Percentiles rank a stretch among this genome's conserved stretches.
Conservation (phyloP, 1,140 invertebrate species). For the Drosophila pandora region DNA sequence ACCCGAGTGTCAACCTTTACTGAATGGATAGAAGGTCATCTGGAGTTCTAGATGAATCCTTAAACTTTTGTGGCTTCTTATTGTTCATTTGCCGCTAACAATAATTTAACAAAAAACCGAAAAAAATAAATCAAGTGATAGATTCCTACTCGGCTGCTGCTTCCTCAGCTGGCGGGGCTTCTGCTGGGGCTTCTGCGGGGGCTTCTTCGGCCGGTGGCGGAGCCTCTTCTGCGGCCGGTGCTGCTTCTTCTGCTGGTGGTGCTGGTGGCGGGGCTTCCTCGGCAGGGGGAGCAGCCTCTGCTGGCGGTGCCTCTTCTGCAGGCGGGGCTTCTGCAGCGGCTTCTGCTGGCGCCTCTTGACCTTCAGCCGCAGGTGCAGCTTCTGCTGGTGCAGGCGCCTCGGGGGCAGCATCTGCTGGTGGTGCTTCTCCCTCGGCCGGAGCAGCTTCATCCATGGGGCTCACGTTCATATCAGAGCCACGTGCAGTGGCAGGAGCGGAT, state of each 20-base stretch:
- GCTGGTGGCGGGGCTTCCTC: conserved; percentile 1
- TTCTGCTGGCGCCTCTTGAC: neutral
- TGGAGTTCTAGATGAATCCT: neutral
- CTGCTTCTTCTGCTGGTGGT: conserved; percentile 10
- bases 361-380: neutral
- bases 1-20: conserved; percentile 84
- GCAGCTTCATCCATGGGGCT: neutral
- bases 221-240: conserved; percentile 5
- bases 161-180: conserved; percentile 15
- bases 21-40: conserved; percentile 83
- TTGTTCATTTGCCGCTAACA: conserved; percentile 25
- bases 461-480: neutral
- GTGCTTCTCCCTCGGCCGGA: neutral
- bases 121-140: conserved; percentile 12
- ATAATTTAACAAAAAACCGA: conserved; percentile 24
- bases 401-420: conserved; percentile 1
- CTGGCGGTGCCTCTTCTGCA: conserved; percentile 5
- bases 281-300: conserved; percentile 5
- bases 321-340: conserved; percentile 2
- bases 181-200: conserved; percentile 3
- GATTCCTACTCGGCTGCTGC: conserved; percentile 13
- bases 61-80: neutral
- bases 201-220: conserved; percentile 13
- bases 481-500: neutral
- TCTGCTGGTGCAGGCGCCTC: conserved; percentile 6